These are phyloP conservation scores for Dromiciops gliroides DNA, from an alignment of 2,113 vertebrate species.

Conservation along the genomic window DNA sequence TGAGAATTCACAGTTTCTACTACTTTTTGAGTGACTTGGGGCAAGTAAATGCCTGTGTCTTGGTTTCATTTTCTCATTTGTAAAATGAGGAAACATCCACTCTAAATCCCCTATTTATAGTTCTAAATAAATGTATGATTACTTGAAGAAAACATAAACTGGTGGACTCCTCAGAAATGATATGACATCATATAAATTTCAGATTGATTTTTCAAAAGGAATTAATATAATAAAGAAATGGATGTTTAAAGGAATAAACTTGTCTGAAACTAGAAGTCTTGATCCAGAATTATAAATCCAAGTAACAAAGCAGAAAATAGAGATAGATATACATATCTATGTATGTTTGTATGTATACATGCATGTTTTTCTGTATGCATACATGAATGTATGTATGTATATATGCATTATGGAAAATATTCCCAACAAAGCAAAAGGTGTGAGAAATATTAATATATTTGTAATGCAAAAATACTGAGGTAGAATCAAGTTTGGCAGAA, in stretches of 20 bases:
- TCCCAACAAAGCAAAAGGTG: not conserved
- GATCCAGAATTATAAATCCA: not conserved
- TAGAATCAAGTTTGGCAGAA: not conserved
- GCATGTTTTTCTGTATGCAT: too few species aligned
- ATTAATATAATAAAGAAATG: not conserved
- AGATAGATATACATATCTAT: too few species aligned
- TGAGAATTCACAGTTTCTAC: not conserved
- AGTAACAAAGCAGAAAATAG: not conserved
- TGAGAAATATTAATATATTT: not conserved
- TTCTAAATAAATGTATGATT: not conserved
- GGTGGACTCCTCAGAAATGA: not conserved
- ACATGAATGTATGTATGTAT: too few species aligned
- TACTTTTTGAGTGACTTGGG: not conserved
- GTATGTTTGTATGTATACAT: too few species aligned
- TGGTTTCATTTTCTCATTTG: not conserved
- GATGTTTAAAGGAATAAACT: not conserved
- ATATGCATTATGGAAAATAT: not conserved
- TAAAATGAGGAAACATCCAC: not conserved
- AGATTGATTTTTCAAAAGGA: not conserved
- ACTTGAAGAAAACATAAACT: not conserved
- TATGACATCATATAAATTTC: not conserved
- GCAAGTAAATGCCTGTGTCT: not conserved
- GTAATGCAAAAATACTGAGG: not conserved
- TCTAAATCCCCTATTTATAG: not conserved
- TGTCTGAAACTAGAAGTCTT: not conserved